phyloP scores from a whole-genome alignment of 2,888 invertebrate species.

The Rugalucina vietnamica region DNA sequence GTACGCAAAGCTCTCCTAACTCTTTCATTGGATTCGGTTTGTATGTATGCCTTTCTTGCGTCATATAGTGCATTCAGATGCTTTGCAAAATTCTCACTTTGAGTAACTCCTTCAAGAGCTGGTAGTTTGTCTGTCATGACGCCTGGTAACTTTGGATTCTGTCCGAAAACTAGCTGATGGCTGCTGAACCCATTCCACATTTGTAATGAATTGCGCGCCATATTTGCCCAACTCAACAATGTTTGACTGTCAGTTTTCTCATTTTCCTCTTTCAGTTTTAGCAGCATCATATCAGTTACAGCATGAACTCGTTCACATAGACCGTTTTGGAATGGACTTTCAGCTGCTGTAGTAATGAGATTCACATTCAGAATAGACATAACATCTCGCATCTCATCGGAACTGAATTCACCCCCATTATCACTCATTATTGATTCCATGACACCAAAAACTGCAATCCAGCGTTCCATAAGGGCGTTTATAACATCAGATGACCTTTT shows the following conservation, averaged over 20 bases:
- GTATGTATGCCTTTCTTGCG: constrained; percentile 44
- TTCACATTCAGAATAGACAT: constrained; percentile 10
- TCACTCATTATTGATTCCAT: constrained; percentile 36
- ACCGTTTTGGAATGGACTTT: too few relatives aligned
- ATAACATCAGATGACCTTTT: constrained; percentile 45
- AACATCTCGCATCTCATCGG: constrained; percentile 46
- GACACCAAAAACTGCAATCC: constrained; percentile 44
- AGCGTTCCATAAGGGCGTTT: constrained; percentile 35
- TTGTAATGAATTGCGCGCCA: constrained; percentile 38
- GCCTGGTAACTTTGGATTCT: constrained; percentile 41
- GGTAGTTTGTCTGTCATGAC: constrained; percentile 30
- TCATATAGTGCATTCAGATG: constrained; percentile 53
- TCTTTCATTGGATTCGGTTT: constrained; percentile 53
- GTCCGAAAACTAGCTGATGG: constrained; percentile 41
- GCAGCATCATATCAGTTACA: too few relatives aligned
- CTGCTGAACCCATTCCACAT: constrained; percentile 40
- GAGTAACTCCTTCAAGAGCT: constrained; percentile 45
- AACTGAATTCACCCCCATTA: constrained; percentile 53
- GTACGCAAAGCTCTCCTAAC: constrained; percentile 49
- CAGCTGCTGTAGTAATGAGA: neutral
- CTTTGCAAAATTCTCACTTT: constrained; percentile 38
- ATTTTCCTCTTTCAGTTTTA: too few relatives aligned
- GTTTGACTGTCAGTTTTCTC: too few relatives aligned
- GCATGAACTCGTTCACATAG: too few relatives aligned
- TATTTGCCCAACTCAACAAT: constrained; percentile 42